Evolutionary conservation across 1,140 invertebrate species (phyloP), one percentile per base, ranked within the genome.

Genomic region (Oedothorax gibbosus): DNA sequence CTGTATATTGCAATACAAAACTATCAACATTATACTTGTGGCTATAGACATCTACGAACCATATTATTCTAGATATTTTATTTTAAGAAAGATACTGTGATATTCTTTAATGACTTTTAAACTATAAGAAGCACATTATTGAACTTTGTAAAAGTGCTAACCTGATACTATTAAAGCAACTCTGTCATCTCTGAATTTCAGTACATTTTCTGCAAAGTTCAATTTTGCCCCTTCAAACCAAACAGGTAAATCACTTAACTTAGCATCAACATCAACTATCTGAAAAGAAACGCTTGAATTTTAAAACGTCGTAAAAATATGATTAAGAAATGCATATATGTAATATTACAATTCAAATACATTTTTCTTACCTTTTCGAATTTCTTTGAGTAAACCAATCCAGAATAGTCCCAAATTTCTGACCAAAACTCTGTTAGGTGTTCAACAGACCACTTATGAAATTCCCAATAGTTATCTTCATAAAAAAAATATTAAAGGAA

Each of bases 341-440:
- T 9, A 21, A 12, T 21, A 21, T 7, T 66, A 66, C 8, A 21
- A 5, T 21, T 66, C n/a, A 49, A 9, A 75, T 64, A 18, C 18
- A 18, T 69, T 0, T n/a, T 0, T 15, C 5, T 69, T 64, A 85
- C 84, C 76, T 85, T 11, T n/a, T 79, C 66, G 64, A 51, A 82
- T 78, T 35, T 83, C 20, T 71, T 21, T 69, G 86, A 62, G 49
- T 12, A 69, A 78, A 79, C 86, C 85, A 91, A 90, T 87, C 89
- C 73, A 49, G 89, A 85, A 87, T 89, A 91, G 15, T 89, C 71
- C 88, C 90, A 90, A 9, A 92, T 86, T 86, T 91, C 89, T 78
- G 90, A 89, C 91, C 91, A 92, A 87, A 92, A 92, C 77, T 89
- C 87, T 18, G 88, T 66, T 86, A 90, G 90, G 85, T 91, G 89